Evolutionary conservation across 2,797 vertebrate species (phyloP), one percentile per base, ranked within the genome.

Genomic region (Echeneis naucrates): DNA sequence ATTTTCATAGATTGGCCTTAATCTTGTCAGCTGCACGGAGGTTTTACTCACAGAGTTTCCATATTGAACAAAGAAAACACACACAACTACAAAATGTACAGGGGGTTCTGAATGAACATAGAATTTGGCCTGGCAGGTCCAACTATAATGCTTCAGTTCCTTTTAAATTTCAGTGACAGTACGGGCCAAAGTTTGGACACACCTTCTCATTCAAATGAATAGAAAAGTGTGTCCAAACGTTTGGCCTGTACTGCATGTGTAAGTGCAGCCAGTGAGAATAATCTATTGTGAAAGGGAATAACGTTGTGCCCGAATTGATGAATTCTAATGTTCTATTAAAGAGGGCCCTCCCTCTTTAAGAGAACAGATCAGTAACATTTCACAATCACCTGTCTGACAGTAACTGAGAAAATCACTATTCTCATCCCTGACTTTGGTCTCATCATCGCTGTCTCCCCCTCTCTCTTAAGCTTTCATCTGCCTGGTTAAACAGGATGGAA

Each of bases 401-500:
- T 27, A 17, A 51, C 9, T 50, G 23, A 51, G 21, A 59, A 57
- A 35, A 16, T 17, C 24, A 47, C 24, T 21, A 9, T 51, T 24
- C 24, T 51, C 50, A 17, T 51, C 26, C 13, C 13, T 16, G 14
- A 13, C 8, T 51, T 51, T 27, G 13, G 14, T 51, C 50, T 17
- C 50, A 27, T 51, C 17, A 27, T 14, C 24, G 27, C 26, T 1
- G 16, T 42, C 16, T 19, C 40, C 42, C 40, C 37, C 14, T 42
- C 40, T 17, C 9, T 51, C 23, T 23, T 38, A 61, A 54, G 62
- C 58, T 65, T 76, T 24, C 32, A 75, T 78, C 71, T 82, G 66
- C 47, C 57, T 33, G 55, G 77, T 72, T 63, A 37, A 64, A 51
- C 47, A 45, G 27, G 37, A 85, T 44, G 65, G 56, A 26, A 37